These are phyloP conservation scores for Scatophagus argus DNA, from an alignment of 2,113 vertebrate genomes.

Conservation along the genomic window DNA sequence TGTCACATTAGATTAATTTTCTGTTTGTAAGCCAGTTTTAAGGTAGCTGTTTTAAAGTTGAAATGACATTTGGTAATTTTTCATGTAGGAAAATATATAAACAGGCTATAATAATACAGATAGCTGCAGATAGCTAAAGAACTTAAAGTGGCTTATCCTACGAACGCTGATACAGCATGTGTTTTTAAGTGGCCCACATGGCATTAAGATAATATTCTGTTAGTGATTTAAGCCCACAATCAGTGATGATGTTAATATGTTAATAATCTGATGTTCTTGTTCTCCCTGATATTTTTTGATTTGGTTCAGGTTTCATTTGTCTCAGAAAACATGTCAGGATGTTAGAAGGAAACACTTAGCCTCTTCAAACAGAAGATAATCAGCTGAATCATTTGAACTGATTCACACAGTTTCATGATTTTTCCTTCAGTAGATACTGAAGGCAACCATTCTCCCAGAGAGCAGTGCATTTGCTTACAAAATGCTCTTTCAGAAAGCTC, in stretches of 20 bases:
- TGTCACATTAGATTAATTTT: background rate
- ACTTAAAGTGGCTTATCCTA: background rate
- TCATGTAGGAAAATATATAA: no score
- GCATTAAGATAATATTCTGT: no score
- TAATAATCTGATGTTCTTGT: no score
- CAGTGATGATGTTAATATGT: no score
- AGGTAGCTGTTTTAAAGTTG: no score
- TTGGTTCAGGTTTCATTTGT: background rate
- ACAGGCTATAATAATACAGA: no score
- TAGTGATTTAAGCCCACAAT: no score
- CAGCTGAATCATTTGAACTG: background rate
- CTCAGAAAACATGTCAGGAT: background rate
- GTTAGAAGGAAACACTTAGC: background rate
- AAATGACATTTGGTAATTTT: no score
- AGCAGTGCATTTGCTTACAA: conserved; percentile 13
- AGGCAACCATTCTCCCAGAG: background rate
- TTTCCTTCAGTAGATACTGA: background rate
- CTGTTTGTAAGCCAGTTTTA: no score
- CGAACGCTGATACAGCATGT: background rate
- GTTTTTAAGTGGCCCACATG: no score
- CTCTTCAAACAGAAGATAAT: background rate
- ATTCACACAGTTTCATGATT: background rate
- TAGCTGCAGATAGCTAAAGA: background rate
- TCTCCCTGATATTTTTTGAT: no score
- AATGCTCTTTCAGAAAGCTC: conserved; percentile 23